Evolutionary conservation across 2,888 invertebrate genomes (phyloP).

Genomic region (Leucophenga maculata): DNA sequence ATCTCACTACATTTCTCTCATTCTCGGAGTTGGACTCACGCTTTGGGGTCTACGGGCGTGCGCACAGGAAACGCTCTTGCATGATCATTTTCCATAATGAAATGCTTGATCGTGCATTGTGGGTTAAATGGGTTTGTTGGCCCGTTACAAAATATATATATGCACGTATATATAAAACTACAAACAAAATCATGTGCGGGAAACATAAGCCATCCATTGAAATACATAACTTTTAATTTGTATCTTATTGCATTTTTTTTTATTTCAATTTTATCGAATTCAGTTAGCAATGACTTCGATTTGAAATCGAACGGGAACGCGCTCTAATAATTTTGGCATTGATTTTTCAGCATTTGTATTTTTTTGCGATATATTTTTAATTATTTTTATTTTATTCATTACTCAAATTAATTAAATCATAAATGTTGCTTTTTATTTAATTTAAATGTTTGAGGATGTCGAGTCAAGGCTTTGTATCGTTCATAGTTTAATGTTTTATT

Average conservation of each 20-base stretch:
- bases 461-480: neutral
- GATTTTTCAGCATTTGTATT: constrained; percentile 40
- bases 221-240: neutral
- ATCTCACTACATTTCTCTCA: neutral
- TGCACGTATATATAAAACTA: neutral
- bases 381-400: neutral
- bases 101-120: constrained; percentile 59
- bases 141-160: constrained; percentile 35
- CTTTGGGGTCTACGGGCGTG: constrained; percentile 21
- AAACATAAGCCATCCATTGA: neutral
- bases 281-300: constrained; percentile 51
- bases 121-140: constrained; percentile 67
- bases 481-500: neutral
- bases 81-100: constrained; percentile 68
- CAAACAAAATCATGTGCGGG: neutral
- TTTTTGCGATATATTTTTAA: neutral
- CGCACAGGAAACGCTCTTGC: constrained; percentile 64
- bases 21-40: too few species aligned
- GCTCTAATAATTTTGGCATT: constrained; percentile 68
- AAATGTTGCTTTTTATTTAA: constrained; percentile 9
- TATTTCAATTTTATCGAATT: neutral
- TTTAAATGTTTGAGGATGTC: constrained; percentile 23
- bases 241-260: neutral
- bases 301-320: constrained; percentile 43
- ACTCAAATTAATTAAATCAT: constrained; percentile 10